Conservation (phyloP, 2,113 vertebrate species). For the Hepsetus odoe region DNA sequence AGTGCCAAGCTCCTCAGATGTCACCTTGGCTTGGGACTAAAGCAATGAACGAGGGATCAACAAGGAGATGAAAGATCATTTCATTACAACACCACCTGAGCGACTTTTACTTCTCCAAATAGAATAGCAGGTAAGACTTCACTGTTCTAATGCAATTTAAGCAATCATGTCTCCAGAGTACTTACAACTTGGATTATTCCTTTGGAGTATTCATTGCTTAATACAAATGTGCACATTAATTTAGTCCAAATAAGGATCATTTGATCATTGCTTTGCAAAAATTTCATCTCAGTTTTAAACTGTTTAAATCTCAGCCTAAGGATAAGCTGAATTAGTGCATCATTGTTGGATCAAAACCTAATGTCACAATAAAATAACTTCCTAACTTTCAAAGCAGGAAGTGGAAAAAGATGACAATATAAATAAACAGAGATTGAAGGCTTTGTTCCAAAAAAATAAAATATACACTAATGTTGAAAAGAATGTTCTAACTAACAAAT, state of each 20-base stretch:
- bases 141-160: neutral
- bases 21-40: conserved; percentile 59
- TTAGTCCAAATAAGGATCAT: neutral
- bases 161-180: neutral
- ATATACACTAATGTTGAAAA: neutral
- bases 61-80: conserved; percentile 60
- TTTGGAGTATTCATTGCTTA: neutral
- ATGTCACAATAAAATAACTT: no score
- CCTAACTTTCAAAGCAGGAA: no score
- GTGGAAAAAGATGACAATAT: no score
- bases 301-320: neutral
- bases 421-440: no score
- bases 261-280: neutral
- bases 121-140: conserved; percentile 60
- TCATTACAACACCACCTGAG: conserved; percentile 38
- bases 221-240: neutral
- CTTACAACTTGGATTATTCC: neutral
- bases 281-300: no score
- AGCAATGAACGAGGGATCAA: conserved; percentile 66
- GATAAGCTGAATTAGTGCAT: neutral
- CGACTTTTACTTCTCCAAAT: neutral
- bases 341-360: no score
- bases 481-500: neutral
- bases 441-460: no score
- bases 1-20: conserved; percentile 64